Evolutionary conservation across 2,797 vertebrate species (phyloP), one percentile per base, ranked within the genome.

Genomic region (Zenarchopterus dispar): DNA sequence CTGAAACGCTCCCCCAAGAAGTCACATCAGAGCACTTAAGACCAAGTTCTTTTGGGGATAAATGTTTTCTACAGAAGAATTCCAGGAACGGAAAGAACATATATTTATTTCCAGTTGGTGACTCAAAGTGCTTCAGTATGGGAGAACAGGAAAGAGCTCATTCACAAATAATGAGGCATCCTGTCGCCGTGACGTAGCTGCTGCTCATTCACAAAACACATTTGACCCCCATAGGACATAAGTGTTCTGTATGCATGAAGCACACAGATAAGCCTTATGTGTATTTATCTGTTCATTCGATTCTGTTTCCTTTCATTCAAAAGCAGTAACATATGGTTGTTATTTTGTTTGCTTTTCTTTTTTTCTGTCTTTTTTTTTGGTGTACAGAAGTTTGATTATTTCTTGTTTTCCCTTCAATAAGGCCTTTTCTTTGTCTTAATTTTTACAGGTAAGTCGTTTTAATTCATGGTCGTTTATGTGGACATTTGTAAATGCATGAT

Each of bases 91-190:
- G 61, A 76, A 60, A 63, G 16, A 65, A 74, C 67, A 60, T 70
- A 77, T 85, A 84, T 92, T 91, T 91, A 86, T 87, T 89, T 80
- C 74, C 67, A 58, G 57, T 67, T 75, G 75, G 71, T 77, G 75
- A 62, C 78, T 74, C 42, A 88, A 90, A 92, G 85, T 73, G 88
- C 76, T 92, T 92, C 89, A 88, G 82, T 39, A 88, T 89, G 91
- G 82, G 67, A 72, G 79, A 81, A 85, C 86, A 87, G 88, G 87
- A 92, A 92, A 82, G 60, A 84, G 70, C 82, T 88, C 84, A 88
- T 92, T 92, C 89, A 90, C 84, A 86, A 84, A 90, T 91, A 91
- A 93, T 90, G 90, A 91, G 82, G 68, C 81, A 52, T 80, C 68
- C 70, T 31, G 70, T 83, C 47, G 62, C 63, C 36, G 77, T 91